phyloP scores from a whole-genome alignment of 2,797 vertebrate species.

The Taeniopygia guttata region DNA sequence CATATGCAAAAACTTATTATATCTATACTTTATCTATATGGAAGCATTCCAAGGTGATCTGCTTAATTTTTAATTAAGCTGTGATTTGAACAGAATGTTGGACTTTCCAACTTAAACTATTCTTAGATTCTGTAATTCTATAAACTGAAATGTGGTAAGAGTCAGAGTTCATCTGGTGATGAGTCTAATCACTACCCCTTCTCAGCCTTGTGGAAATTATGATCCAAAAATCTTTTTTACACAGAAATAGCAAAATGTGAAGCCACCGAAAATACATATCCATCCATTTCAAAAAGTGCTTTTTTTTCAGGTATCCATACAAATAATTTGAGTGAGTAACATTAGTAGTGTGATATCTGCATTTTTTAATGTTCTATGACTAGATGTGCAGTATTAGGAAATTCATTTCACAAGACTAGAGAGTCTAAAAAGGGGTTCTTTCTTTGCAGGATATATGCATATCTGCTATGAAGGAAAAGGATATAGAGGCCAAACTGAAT shows the following conservation, averaged over 20 bases:
- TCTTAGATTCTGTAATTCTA: not conserved
- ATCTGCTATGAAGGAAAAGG: slow-evolving; percentile 80
- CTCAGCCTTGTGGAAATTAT: not conserved
- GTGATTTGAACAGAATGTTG: not conserved
- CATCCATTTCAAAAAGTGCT: not conserved
- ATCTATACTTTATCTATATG: not conserved
- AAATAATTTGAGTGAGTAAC: not conserved
- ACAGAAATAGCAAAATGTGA: not conserved
- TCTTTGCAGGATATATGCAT: slow-evolving; percentile 77
- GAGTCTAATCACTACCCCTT: not conserved
- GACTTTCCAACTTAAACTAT: not conserved
- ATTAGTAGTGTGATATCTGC: not conserved
- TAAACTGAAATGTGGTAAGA: not conserved
- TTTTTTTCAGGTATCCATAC: not conserved
- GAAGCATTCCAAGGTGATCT: not conserved
- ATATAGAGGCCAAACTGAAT: slow-evolving; percentile 77
- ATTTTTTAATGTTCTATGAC: not conserved
- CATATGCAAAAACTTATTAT: not conserved
- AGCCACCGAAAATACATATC: not conserved
- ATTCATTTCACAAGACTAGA: not conserved
- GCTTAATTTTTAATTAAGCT: not conserved
- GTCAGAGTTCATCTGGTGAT: not conserved
- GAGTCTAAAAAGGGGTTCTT: not conserved
- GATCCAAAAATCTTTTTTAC: not conserved
- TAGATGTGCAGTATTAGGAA: not conserved